These are phyloP conservation scores for Bolinopsis microptera DNA, from an alignment of 37 sponge, comb jelly and placozoan species.

Conservation along the genomic window DNA sequence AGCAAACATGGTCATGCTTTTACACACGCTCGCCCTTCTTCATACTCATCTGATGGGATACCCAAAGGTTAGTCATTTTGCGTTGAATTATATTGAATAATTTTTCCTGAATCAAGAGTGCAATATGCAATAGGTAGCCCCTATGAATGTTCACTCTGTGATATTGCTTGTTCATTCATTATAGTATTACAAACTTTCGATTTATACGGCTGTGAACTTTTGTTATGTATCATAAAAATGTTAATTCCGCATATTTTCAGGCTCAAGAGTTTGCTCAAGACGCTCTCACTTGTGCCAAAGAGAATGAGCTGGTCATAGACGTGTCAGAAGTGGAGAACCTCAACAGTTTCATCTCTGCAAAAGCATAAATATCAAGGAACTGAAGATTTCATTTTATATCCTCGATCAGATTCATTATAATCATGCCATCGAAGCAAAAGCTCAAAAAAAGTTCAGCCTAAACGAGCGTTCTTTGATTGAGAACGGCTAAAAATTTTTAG, in stretches of 20 bases:
- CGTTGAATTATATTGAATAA: not conserved
- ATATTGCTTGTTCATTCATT: too few relatives aligned
- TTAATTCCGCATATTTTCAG: not conserved
- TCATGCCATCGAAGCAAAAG: too few relatives aligned
- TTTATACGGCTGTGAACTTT: not conserved
- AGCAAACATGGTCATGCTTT: conserved; percentile 66
- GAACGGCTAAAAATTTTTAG: too few relatives aligned
- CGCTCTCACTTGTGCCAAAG: not conserved
- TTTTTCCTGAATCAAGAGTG: too few relatives aligned
- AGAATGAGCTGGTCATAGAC: not conserved
- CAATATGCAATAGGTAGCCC: too few relatives aligned
- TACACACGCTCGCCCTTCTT: conserved; percentile 73
- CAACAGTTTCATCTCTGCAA: conserved; percentile 4
- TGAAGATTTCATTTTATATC: too few relatives aligned
- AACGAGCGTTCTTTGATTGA: too few relatives aligned
- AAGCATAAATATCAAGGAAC: too few relatives aligned
- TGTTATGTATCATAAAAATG: not conserved
- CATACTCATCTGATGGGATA: conserved; percentile 66
- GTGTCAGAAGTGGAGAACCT: not conserved
- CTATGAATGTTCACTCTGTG: too few relatives aligned
- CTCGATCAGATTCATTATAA: too few relatives aligned
- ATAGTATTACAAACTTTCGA: not conserved
- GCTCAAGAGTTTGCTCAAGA: conserved; percentile 44
- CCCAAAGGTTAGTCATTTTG: conserved; percentile 69
- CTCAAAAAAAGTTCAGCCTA: too few relatives aligned